Evolutionary conservation across 1,140 invertebrate genomes (phyloP).

Genomic region (Neocloeon triangulifer): DNA sequence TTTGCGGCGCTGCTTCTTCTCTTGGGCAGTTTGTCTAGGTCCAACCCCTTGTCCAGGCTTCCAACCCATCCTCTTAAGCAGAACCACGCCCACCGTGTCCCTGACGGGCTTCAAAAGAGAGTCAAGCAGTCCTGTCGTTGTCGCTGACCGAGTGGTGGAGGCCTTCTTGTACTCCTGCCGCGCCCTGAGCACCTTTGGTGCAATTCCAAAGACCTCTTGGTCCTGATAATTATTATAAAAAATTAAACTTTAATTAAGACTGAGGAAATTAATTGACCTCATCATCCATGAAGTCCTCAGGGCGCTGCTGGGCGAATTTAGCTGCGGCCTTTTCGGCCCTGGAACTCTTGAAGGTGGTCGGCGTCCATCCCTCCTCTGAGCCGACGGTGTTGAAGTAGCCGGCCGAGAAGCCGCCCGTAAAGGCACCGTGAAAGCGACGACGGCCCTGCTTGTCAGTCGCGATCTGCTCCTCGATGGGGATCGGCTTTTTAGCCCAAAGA

Average conservation of each 20-base stretch:
- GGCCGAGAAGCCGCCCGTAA: constrained; percentile 96
- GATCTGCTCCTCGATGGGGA: constrained; percentile 69
- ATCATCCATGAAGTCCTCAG: constrained; percentile 97
- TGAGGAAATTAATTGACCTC: constrained; percentile 29
- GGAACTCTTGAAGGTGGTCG: constrained; percentile 79
- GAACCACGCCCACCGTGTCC: constrained; percentile 65
- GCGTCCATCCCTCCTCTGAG: constrained; percentile 85
- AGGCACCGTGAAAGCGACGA: constrained; percentile 92
- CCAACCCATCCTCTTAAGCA: constrained; percentile 79
- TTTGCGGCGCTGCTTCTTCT: constrained; percentile 24
- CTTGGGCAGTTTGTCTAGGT: constrained; percentile 31
- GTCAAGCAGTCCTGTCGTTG: constrained; percentile 1
- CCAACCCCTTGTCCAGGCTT: constrained; percentile 79
- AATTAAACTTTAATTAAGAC: constrained; percentile 1
- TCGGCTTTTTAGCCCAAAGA: constrained; percentile 54
- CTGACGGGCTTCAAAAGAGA: constrained; percentile 19
- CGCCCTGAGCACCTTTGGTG: constrained; percentile 59
- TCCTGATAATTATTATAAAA: constrained; percentile 28
- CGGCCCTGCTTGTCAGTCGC: constrained; percentile 76
- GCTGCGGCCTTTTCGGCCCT: constrained; percentile 34
- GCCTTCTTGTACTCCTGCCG: too few relatives aligned
- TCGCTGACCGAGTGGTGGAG: background rate
- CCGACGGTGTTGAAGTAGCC: constrained; percentile 96
- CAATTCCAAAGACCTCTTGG: constrained; percentile 83
- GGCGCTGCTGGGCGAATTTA: constrained; percentile 33